Evolutionary conservation across 1,140 invertebrate species (phyloP).

Genomic region (Bombus confusus): DNA sequence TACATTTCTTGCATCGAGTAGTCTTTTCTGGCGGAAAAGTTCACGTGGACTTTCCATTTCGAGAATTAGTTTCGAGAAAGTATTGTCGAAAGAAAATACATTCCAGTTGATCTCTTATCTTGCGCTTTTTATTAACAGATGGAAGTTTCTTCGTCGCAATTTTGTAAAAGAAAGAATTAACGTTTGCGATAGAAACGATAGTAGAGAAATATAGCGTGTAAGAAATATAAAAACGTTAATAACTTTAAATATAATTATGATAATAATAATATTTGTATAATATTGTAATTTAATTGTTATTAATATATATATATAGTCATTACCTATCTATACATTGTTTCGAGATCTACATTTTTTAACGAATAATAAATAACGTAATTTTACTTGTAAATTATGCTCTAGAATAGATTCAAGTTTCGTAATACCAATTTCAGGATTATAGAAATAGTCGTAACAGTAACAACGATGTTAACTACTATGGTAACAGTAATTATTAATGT

Average conservation of each 20-base stretch:
- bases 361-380: background rate
- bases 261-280: background rate
- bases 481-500: constrained; percentile 3
- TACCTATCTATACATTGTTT: background rate
- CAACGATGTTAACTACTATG: background rate
- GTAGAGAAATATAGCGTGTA: too few relatives aligned
- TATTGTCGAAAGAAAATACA: background rate
- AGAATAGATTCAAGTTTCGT: background rate
- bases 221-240: background rate
- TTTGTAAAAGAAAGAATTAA: background rate
- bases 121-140: background rate
- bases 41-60: background rate
- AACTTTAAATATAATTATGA: background rate
- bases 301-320: background rate
- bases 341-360: background rate
- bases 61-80: background rate
- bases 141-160: background rate
- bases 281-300: background rate
- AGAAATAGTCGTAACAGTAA: constrained; percentile 4
- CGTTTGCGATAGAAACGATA: too few relatives aligned
- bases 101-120: background rate
- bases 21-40: background rate
- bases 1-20: background rate
- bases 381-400: background rate
- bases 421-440: background rate